phyloP scores from a whole-genome alignment of 64 coral and sea anemone genomes.

The Porites lutea region DNA sequence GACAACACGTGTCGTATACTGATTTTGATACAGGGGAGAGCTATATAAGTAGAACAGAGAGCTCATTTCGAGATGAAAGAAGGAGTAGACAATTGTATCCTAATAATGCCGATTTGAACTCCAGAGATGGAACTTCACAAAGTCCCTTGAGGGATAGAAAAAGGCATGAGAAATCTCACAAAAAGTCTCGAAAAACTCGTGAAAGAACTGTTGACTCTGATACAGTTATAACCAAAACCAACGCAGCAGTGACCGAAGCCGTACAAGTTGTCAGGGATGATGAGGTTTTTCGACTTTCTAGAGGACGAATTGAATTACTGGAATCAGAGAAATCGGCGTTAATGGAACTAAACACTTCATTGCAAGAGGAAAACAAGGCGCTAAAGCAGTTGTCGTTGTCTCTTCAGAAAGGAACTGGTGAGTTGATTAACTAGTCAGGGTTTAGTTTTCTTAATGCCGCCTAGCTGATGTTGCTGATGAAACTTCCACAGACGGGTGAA shows the following conservation, averaged over 20 bases:
- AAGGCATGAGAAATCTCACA: not conserved
- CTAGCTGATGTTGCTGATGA: not conserved
- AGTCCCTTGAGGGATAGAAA: constrained; percentile 8
- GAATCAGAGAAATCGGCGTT: constrained; percentile 72
- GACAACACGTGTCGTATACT: not conserved
- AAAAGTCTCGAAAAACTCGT: constrained; percentile 26
- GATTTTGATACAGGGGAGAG: not conserved
- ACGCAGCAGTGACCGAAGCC: constrained; percentile 15
- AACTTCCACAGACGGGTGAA: not conserved
- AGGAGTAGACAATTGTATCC: not conserved
- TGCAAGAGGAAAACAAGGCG: constrained; percentile 87
- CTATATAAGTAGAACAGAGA: not conserved
- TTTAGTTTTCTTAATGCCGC: no score
- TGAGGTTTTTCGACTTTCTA: constrained; percentile 56
- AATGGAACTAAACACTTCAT: constrained; percentile 85
- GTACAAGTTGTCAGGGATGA: constrained; percentile 39
- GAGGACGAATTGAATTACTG: constrained; percentile 72
- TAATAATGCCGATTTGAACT: not conserved
- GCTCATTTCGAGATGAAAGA: not conserved
- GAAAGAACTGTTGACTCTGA: constrained; percentile 25
- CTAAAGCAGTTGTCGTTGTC: constrained; percentile 85
- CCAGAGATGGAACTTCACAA: not conserved
- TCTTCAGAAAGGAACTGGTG: constrained; percentile 73
- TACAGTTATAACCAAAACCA: constrained; percentile 12
- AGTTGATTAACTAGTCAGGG: not conserved